Evolutionary conservation across 2,888 invertebrate species (phyloP), one percentile per base, ranked within the genome.

Genomic region (Apodemia zela): DNA sequence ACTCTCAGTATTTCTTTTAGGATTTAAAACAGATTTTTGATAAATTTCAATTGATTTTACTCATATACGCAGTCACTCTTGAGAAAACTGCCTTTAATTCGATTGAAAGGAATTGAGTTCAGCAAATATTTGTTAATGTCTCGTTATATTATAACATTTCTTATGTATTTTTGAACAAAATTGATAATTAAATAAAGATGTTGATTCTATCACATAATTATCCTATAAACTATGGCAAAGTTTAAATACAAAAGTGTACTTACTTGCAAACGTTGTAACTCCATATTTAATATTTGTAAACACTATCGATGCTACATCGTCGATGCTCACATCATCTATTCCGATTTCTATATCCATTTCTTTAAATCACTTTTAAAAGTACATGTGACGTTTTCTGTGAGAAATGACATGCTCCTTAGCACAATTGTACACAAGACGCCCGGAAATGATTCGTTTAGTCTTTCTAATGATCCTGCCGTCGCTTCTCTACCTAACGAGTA

Each of bases 271-370:
- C 15, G 49, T 62, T 29, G 63, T 45, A 17, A 76, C 69, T 21
- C 59, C 69, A 65, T 65, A 79, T n/a, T 60, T 66, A 25, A 80
- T 69, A 51, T 77, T 73, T 10, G 73, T 77, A 66, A 83, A 90
- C 45, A 86, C 84, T 17, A 89, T 69, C 17, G 84, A 77, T 66
- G 73, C 78, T 3, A 83, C 80, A 65, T 87, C 87, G 69, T 88
- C 87, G 11, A 78, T 70, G 73, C 85, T 85, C 38, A 78, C 67
- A 63, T 86, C 82, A 67, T 87, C 85, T 69, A 80, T 83, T 10
- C 72, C 80, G 10, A 73, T 71, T 76, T 89, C 87, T 61, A 85
- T 68, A 69, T 89, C 83, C 90, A 90, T 89, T 69, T 71, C 72
- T 42, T 25, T 25, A 57, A 15, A 57, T 6, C n/a, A 25, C 13